phyloP scores from a whole-genome alignment of 1,140 invertebrate genomes.

The Brachionus manjavacas region DNA sequence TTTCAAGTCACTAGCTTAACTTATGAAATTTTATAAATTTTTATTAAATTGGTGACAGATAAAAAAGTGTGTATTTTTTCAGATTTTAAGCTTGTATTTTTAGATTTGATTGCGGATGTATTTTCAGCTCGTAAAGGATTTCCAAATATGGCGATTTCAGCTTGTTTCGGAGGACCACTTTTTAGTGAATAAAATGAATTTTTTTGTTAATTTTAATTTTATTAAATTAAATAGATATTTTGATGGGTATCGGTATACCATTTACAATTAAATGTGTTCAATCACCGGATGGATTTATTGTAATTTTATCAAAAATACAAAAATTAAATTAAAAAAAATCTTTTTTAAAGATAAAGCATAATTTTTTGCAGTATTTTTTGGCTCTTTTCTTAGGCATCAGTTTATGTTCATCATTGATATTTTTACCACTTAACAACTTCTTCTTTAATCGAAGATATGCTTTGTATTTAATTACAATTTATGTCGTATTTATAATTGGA shows the following conservation, averaged over 20 bases:
- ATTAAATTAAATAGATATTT: constrained; percentile 52
- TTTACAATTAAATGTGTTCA: constrained; percentile 53
- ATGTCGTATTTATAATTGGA: constrained; percentile 11
- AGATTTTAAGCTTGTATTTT: background rate
- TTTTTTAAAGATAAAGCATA: constrained; percentile 9
- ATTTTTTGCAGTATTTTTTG: constrained; percentile 26
- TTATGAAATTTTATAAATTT: no score
- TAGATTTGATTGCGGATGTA: constrained; percentile 67
- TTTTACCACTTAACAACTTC: constrained; percentile 34
- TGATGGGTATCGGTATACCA: constrained; percentile 62
- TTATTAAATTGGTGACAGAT: no score
- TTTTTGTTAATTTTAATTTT: background rate
- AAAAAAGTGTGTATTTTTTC: no score
- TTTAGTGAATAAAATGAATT: constrained; percentile 60
- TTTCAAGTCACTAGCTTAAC: no score
- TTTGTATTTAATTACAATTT: background rate
- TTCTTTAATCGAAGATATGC: constrained; percentile 29
- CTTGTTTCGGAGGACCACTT: constrained; percentile 68
- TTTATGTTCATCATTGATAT: constrained; percentile 19
- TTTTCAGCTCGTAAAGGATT: constrained; percentile 65
- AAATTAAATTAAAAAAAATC: background rate
- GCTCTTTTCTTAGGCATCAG: constrained; percentile 14
- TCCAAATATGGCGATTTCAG: constrained; percentile 67
- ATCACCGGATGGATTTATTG: background rate
- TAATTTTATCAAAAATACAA: background rate